Percentiles rank a stretch among this genome's conserved stretches.
phyloP scores from a whole-genome alignment of 2,888 invertebrate species.

The Disparrhopalites patrizii region DNA sequence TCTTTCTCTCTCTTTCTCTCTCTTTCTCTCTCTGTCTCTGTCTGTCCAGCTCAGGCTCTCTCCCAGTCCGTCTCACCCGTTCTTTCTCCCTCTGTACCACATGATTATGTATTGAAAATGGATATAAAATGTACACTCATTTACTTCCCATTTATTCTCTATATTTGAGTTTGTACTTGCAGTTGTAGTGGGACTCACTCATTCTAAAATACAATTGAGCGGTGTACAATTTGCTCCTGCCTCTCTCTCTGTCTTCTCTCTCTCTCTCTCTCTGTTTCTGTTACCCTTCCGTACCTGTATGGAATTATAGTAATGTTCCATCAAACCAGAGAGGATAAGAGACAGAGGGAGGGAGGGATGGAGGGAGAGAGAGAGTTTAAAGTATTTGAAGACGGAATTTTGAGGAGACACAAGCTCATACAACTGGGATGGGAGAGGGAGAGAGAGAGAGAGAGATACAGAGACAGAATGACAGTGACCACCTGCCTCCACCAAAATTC shows the following conservation, averaged over 20 bases:
- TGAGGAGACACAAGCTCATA: no score
- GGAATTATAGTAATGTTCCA: no score
- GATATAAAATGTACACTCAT: background rate
- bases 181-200: background rate
- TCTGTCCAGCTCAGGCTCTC: background rate
- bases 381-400: no score
- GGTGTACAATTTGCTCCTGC: background rate
- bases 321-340: no score
- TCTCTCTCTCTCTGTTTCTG: no score
- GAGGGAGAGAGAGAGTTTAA: no score
- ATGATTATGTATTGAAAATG: no score
- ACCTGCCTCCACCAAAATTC: constrained; percentile 38
- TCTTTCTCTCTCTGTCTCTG: background rate
- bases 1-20: constrained; percentile 5
- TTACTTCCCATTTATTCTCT: constrained; percentile 18
- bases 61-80: background rate
- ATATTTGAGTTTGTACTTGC: background rate
- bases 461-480: constrained; percentile 38
- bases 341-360: background rate
- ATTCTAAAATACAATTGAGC: no score
- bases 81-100: background rate
- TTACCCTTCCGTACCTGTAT: background rate
- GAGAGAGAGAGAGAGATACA: constrained; percentile 16
- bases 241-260: no score
- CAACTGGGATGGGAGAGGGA: background rate